Base-by-base conservation (phyloP, 2,113 vertebrate genomes). In the Oryzias woworae region DNA sequence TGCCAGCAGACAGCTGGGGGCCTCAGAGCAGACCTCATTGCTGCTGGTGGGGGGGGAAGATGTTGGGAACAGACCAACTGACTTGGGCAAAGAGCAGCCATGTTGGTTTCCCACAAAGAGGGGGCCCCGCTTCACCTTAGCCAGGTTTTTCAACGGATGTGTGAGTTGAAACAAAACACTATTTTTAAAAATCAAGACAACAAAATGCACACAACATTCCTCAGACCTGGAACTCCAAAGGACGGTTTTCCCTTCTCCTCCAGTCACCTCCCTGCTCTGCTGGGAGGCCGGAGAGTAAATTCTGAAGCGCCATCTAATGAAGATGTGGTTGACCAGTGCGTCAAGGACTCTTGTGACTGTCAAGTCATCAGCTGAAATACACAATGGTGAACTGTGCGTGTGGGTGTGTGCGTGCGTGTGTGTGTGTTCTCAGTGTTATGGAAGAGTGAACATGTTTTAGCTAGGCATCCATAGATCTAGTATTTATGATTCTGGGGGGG, bases 401-500 rank as follows among this genome's bases (percentile, higher is more conserved):
- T 20, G 20, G 20, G 26, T 28, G 26, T 28, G 26, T 28, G 26
- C 5, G 26, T 5, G 26, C 5, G 26, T 5, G 73, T 77, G 73
- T 76, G 45, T 47, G 75, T 84, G 90, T 89, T 91, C 90, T 88
- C 86, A 42, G 62, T 80, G 73, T 83, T 80, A 72, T 78, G 81
- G 69, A 78, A 84, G 81, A 82, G 74, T 85, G 81, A 80, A 67
- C 69, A 73, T 86, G 90, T 89, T 91, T 83, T 90, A 90, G 91
- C 91, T 92, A 93, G 93, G 74, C 78, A 79, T 89, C 82, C 70
- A 87, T 91, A 91, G 89, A 81, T 80, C 67, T 75, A 90, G 80
- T 92, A 89, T 93, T 96, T 94, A 93, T 93, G 91, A 92, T 91
- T 82, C 71, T 91, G 87, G 88, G 91, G 91, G 67, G 26, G 49